Evolutionary conservation across 2,888 invertebrate species (phyloP).

Genomic region (Drosophila tanythrix): DNA sequence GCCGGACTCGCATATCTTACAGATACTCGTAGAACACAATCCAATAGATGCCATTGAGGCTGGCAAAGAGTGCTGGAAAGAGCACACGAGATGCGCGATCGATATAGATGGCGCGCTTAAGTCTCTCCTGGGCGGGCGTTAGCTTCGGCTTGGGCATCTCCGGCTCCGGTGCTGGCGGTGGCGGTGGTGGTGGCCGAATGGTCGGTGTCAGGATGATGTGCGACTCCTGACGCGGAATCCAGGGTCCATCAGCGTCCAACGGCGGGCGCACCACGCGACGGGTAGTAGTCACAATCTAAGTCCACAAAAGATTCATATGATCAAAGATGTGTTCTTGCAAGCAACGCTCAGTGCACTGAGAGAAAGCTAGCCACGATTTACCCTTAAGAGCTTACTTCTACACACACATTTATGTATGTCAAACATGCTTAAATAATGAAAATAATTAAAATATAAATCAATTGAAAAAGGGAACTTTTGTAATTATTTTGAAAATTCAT

Average conservation of each 20-base stretch:
- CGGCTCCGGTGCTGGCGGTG: slow-evolving; percentile 82
- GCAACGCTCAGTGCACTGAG: not conserved
- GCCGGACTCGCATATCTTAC: slow-evolving; percentile 82
- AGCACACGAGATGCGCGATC: slow-evolving; percentile 90
- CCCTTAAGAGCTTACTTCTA: no score
- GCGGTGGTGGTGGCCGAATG: slow-evolving; percentile 78
- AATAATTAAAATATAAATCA: not conserved
- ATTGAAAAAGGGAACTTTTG: not conserved
- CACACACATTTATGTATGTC: not conserved
- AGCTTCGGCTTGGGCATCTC: slow-evolving; percentile 83
- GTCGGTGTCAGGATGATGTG: slow-evolving; percentile 83
- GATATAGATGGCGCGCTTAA: slow-evolving; percentile 89
- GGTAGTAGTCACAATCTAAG: slow-evolving; percentile 72
- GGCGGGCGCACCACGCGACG: slow-evolving; percentile 81
- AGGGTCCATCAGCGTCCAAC: slow-evolving; percentile 83
- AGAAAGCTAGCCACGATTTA: not conserved
- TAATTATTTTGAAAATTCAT: not conserved
- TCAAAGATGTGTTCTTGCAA: not conserved
- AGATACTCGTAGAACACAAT: slow-evolving; percentile 90
- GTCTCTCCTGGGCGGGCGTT: slow-evolving; percentile 87
- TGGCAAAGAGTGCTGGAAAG: slow-evolving; percentile 89
- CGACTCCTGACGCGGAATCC: slow-evolving; percentile 85
- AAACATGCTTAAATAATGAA: not conserved
- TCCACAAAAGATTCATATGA: not conserved
- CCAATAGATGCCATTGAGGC: slow-evolving; percentile 90